phyloP scores from a whole-genome alignment of 1,140 invertebrate genomes.

The Sminthurides bifidus region DNA sequence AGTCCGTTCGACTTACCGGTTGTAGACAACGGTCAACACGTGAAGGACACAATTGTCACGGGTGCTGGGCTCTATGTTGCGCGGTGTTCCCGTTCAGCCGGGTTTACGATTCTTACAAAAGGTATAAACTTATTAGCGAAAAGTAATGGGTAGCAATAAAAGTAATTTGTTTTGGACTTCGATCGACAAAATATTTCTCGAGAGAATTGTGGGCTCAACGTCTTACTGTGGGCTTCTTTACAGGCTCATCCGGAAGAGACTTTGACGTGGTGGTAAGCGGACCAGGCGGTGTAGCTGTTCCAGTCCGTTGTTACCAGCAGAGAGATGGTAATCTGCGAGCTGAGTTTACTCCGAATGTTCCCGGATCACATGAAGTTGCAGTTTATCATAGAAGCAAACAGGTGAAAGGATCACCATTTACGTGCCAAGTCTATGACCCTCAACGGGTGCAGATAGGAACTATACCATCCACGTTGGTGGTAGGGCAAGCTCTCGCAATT shows the following conservation, averaged over 20 bases:
- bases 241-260: conserved; percentile 66
- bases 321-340: conserved; percentile 84
- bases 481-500: conserved; percentile 71
- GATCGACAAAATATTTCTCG: background rate
- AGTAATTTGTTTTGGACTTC: too few species aligned
- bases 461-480: conserved; percentile 46
- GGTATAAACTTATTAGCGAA: conserved; percentile 2
- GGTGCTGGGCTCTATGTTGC: conserved; percentile 27
- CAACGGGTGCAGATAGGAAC: conserved; percentile 37
- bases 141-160: too few species aligned
- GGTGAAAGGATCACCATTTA: conserved; percentile 88
- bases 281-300: conserved; percentile 76
- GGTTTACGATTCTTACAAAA: conserved; percentile 29
- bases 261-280: conserved; percentile 82
- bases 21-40: conserved; percentile 33
- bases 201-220: too few species aligned
- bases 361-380: conserved; percentile 63
- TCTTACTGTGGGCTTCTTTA: too few species aligned
- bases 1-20: conserved; percentile 35
- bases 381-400: conserved; percentile 83
- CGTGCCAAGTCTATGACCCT: conserved; percentile 87
- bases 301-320: conserved; percentile 88
- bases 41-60: conserved; percentile 34
- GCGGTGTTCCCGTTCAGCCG: conserved; percentile 22
- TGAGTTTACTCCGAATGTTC: conserved; percentile 68